Evolutionary conservation across 2,888 invertebrate species (phyloP), one percentile per base, ranked within the genome.

Genomic region (Yponomeuta malinellus): DNA sequence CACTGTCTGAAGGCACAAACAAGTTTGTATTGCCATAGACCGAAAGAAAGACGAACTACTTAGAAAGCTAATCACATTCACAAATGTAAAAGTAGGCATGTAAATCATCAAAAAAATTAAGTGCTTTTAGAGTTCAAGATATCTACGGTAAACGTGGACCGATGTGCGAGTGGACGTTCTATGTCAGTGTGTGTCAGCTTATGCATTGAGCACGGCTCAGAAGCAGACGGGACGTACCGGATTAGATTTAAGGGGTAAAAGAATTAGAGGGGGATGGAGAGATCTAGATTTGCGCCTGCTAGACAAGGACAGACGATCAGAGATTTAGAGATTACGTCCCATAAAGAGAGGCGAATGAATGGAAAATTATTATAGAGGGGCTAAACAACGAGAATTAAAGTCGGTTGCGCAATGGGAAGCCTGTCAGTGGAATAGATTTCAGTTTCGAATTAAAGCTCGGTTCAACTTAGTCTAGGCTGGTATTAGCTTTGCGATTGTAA

Each of bases 291-390:
- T 71, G 76, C 81, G 78, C 80, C 78, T 72, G 77, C 76, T 75
- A 82, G 84, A 90, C 78, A 84, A 81, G 83, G 92, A 89, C 77
- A 77, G 77, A 77, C 73, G 74, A 84, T 78, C 73, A 76, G 75
- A 91, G 92, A 92, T 92, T 91, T 89, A 87, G 85, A 88, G 93
- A 92, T 93, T 92, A 92, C 87, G 90, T 92, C 90, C 90, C 89
- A 92, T 91, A 90, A 89, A 89, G 88, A 88, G 85, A 81, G 84
- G 83, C 84, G 90, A 89, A 85, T 92, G 89, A 91, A 92, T 92
- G 86, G 87, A 83, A 87, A 90, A 92, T 91, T 89, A 90, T 91
- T 88, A 86, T 82, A 83, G 81, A 85, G 88, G 89, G 90, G 80
- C 83, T 84, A 83, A 87, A 83, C 81, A 76, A 73, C 75, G 82